phyloP scores from a whole-genome alignment of 2,113 vertebrate species.

The Dicentrarchus labrax region DNA sequence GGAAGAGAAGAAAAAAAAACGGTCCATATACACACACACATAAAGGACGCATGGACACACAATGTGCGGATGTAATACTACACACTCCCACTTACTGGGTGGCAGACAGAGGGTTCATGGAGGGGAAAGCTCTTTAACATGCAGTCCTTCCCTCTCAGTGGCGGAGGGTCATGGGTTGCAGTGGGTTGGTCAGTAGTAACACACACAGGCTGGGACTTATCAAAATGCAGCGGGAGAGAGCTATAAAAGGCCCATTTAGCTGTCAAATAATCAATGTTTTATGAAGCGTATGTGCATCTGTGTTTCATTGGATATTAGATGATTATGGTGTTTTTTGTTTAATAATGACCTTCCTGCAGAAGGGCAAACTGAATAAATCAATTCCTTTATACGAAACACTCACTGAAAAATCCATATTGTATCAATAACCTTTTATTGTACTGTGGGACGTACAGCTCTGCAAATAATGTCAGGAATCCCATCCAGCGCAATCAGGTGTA shows the following conservation, averaged over 20 bases:
- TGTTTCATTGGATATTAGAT: constrained; percentile 14
- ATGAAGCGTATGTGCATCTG: constrained; percentile 4
- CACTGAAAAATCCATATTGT: constrained; percentile 46
- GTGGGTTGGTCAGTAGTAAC: constrained; percentile 4
- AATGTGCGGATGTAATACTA: neutral
- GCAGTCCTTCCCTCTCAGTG: constrained; percentile 11
- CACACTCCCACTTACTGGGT: constrained; percentile 17
- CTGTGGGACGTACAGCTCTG: neutral
- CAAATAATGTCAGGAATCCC: constrained; percentile 10
- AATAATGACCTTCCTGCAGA: neutral
- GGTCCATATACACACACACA: neutral
- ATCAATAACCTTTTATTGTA: constrained; percentile 26
- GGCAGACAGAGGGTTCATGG: constrained; percentile 27
- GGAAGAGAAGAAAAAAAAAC: no score
- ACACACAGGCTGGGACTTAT: constrained; percentile 32
- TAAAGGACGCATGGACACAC: neutral
- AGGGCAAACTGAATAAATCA: constrained; percentile 27
- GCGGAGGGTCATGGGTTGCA: constrained; percentile 30
- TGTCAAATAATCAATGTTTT: constrained; percentile 52
- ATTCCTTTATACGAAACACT: constrained; percentile 1
- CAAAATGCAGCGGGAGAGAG: constrained; percentile 23
- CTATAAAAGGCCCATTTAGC: constrained; percentile 61
- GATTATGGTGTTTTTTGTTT: neutral
- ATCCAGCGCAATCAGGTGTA: constrained; percentile 28
- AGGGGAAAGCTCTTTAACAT: constrained; percentile 23